Evolutionary conservation across 2,797 vertebrate species (phyloP).

Genomic region (Diceros bicornis): DNA sequence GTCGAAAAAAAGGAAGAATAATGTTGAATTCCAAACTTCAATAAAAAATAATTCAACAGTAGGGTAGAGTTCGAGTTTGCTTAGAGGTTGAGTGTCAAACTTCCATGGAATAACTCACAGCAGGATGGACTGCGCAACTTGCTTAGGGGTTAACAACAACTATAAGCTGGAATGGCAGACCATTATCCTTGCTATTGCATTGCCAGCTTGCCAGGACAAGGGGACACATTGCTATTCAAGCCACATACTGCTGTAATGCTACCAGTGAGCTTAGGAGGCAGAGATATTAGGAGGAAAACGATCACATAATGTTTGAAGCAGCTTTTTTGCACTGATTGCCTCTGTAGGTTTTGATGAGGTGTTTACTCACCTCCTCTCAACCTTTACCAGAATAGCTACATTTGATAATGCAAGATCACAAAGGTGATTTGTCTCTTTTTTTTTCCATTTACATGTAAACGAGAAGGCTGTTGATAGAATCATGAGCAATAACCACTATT

Average conservation of each 20-base stretch:
- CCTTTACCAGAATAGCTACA: neutral
- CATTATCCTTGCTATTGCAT: neutral
- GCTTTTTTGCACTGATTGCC: neutral
- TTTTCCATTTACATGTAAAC: neutral
- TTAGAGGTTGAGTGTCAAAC: neutral
- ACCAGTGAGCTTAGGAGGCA: neutral
- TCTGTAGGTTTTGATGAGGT: neutral
- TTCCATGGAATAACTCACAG: constrained; percentile 17
- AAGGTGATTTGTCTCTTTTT: neutral
- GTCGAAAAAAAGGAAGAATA: neutral
- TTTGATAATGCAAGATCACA: constrained; percentile 45
- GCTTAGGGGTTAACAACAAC: neutral
- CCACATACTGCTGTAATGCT: neutral
- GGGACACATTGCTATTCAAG: constrained; percentile 19
- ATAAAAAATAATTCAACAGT: neutral
- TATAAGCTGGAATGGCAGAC: constrained; percentile 20
- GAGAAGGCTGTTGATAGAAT: neutral
- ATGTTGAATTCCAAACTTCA: neutral
- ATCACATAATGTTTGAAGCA: neutral
- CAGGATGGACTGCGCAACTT: neutral
- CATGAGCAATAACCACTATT: neutral
- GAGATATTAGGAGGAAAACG: constrained; percentile 32
- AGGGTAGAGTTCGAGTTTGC: constrained; percentile 3
- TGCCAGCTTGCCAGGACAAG: neutral
- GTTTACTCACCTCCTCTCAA: constrained; percentile 19